phyloP scores from a whole-genome alignment of 2,797 vertebrate genomes.

The Danio tinwini region DNA sequence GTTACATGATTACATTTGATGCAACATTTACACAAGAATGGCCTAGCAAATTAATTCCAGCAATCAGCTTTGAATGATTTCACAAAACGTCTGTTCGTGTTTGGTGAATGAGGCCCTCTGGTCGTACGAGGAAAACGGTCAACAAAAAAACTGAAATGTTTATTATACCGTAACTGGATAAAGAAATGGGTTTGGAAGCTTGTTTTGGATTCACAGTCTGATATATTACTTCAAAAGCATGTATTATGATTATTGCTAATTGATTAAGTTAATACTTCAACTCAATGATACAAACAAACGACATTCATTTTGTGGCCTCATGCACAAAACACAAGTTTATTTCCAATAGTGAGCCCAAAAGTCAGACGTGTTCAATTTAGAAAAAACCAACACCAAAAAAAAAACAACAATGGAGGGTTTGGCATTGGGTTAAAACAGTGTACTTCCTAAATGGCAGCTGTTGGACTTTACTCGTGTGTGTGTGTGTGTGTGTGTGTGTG shows the following conservation, averaged over 20 bases:
- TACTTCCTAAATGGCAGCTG: constrained; percentile 12
- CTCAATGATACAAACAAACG: background rate
- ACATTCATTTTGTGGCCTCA: constrained; percentile 19
- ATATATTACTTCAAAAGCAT: background rate
- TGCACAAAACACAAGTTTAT: constrained; percentile 33
- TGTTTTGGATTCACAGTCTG: constrained; percentile 26
- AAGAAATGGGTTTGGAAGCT: constrained; percentile 39
- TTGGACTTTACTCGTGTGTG: background rate
- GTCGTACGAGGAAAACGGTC: constrained; percentile 22
- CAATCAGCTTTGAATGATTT: background rate
- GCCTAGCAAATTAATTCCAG: background rate
- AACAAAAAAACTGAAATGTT: constrained; percentile 53
- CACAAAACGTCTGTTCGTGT: background rate
- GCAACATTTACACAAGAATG: background rate
- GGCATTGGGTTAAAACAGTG: background rate
- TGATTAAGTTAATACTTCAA: constrained; percentile 16
- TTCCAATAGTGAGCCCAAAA: constrained; percentile 3
- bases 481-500: too few relatives aligned
- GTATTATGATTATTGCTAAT: constrained; percentile 49
- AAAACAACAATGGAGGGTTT: background rate
- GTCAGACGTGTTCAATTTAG: background rate
- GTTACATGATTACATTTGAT: too few relatives aligned
- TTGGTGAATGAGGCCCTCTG: constrained; percentile 6
- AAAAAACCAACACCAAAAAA: constrained; percentile 1
- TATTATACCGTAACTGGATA: background rate